Percentiles rank a stretch among this genome's conserved stretches.
Conservation (phyloP, 2,113 vertebrate species). For the Thalassarche chlororhynchos region DNA sequence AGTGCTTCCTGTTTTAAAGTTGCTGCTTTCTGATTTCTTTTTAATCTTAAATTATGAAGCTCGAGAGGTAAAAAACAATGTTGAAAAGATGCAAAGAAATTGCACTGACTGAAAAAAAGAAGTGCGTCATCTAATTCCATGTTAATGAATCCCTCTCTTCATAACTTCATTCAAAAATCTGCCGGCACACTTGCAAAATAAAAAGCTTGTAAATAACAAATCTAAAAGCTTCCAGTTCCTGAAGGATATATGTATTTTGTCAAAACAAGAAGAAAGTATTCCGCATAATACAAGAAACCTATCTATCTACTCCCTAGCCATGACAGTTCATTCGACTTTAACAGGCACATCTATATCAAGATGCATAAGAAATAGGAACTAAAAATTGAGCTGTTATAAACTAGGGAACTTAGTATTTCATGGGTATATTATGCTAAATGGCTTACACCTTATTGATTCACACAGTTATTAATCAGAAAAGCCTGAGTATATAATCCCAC, state of each 20-base stretch:
- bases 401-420: constrained; percentile 36
- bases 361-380: not conserved
- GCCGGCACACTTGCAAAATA: not conserved
- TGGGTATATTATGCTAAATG: constrained; percentile 48
- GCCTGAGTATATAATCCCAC: constrained; percentile 54
- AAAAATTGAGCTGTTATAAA: constrained; percentile 26
- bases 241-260: not conserved
- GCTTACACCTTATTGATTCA: constrained; percentile 57
- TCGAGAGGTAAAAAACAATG: not conserved
- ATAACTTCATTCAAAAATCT: not conserved
- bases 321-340: not conserved
- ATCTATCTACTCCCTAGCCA: not conserved
- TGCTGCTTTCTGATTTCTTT: not conserved
- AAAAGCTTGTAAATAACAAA: not conserved
- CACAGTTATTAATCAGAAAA: constrained; percentile 54
- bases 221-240: not conserved
- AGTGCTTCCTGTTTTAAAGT: not conserved
- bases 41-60: not conserved
- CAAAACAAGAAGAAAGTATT: not conserved
- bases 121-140: not conserved
- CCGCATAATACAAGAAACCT: not conserved
- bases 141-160: not conserved
- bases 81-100: not conserved
- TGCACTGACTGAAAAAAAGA: not conserved
- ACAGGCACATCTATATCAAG: not conserved